Base-by-base conservation (phyloP, 1,140 invertebrate species). In the Bombus haemorrhoidalis region DNA sequence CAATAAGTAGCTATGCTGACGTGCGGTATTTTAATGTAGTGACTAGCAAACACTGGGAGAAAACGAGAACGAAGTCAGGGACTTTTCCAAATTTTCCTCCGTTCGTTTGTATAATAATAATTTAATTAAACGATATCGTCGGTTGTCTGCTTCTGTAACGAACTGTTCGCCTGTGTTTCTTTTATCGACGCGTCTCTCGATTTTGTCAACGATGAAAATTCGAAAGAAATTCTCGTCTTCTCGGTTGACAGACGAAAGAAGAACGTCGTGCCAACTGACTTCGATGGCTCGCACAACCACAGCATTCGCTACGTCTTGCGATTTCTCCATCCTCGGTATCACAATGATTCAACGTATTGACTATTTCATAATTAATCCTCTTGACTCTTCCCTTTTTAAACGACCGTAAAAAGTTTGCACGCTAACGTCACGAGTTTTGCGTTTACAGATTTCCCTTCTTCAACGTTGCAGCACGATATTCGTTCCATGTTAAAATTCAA, bases 301-400 rank as follows among this genome's bases (percentile, higher is more conserved):
- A 62, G 73, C 80, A 83, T 73, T 86, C 81, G 71, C 74, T 78
- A 73, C 13, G 74, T 41, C 81, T 72, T 13, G 22, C 69, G 64
- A 83, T 57, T 62, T 81, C 72, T 89, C 68, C 37, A 72, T n/a
- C 73, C 53, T 85, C 81, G 43, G 59, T 91, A 91, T 91, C 90
- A 91, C 90, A 91, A 88, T 89, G 83, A 66, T 89, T 89, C 86
- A 85, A 88, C 71, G 85, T 89, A 91, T 91, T 91, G 89, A 91
- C 88, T 91, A 89, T 86, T 91, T 87, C 59, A 86, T 82, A 83
- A 43, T 80, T 89, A 68, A 88, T 39, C 13, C 8, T 34, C 53
- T 71, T 43, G 15, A 10, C n/a, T 57, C 10, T 37, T 2, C 34
- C 1, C 28, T 3, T 53, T 32, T 76, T 37, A n/a, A 69, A 83